These are phyloP conservation scores for Malurus cyaneus DNA, from an alignment of 2,113 vertebrate species.

Conservation along the genomic window DNA sequence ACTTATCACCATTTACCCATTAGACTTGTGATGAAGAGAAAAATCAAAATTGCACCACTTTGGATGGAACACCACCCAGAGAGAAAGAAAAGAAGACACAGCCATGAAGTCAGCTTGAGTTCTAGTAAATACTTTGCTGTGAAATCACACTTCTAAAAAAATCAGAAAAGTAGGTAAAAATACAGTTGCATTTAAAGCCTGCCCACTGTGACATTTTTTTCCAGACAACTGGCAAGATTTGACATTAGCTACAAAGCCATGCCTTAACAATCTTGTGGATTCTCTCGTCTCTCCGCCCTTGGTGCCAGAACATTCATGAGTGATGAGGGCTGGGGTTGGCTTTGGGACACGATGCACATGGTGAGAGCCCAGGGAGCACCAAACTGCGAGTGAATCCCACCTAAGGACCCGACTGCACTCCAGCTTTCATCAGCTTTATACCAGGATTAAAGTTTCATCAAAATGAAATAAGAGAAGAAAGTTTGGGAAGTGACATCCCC, in stretches of 20 bases:
- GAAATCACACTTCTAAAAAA: constrained; percentile 11
- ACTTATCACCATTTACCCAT: constrained; percentile 53
- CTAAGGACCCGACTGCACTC: neutral
- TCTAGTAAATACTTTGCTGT: neutral
- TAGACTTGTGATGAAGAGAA: constrained; percentile 19
- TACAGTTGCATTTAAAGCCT: neutral
- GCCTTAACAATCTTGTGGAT: neutral
- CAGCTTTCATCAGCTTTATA: neutral
- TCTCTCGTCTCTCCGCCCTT: neutral
- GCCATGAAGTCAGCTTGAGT: neutral
- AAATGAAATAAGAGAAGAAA: neutral
- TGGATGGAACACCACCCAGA: neutral
- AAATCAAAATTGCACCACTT: constrained; percentile 14
- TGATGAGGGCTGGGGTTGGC: neutral
- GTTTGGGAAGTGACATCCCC: neutral
- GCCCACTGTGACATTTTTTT: constrained; percentile 11
- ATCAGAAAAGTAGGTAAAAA: neutral
- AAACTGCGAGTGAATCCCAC: accelerated
- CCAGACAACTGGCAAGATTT: neutral
- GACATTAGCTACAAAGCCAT: neutral
- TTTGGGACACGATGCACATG: accelerated
- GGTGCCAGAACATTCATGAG: neutral
- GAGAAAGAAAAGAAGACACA: neutral
- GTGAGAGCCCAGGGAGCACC: neutral
- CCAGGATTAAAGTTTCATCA: neutral